phyloP scores from a whole-genome alignment of 2,888 invertebrate genomes.

The Eutolmus rufibarbis region DNA sequence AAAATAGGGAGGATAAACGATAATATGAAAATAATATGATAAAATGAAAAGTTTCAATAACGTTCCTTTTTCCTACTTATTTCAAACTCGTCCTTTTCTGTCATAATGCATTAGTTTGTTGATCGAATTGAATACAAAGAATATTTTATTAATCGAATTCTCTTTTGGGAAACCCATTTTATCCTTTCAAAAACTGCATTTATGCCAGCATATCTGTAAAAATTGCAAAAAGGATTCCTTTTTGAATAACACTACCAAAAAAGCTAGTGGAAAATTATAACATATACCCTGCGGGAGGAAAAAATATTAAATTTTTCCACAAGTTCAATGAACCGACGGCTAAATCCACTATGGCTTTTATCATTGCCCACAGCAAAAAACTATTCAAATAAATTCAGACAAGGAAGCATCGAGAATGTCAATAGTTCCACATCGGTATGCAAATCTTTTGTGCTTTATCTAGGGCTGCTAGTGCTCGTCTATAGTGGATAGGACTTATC shows the following conservation, averaged over 20 bases:
- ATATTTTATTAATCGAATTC: too few species aligned
- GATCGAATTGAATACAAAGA: not conserved
- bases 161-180: not conserved
- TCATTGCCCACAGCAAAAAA: not conserved
- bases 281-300: not conserved
- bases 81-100: not conserved
- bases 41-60: not conserved
- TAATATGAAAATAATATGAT: too few species aligned
- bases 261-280: not conserved
- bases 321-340: not conserved
- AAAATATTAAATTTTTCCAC: not conserved
- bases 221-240: not conserved
- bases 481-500: not conserved
- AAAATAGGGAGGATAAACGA: too few species aligned
- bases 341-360: conserved; percentile 1
- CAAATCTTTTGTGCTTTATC: conserved; percentile 15
- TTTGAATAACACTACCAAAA: not conserved
- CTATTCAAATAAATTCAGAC: conserved; percentile 24
- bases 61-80: not conserved
- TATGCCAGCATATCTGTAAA: not conserved
- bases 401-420: not conserved
- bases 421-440: conserved; percentile 13
- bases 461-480: not conserved
- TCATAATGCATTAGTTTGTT: not conserved
- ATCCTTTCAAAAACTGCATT: not conserved